Conservation (phyloP, 2,888 invertebrate species). For the Chydorus sphaericus region DNA sequence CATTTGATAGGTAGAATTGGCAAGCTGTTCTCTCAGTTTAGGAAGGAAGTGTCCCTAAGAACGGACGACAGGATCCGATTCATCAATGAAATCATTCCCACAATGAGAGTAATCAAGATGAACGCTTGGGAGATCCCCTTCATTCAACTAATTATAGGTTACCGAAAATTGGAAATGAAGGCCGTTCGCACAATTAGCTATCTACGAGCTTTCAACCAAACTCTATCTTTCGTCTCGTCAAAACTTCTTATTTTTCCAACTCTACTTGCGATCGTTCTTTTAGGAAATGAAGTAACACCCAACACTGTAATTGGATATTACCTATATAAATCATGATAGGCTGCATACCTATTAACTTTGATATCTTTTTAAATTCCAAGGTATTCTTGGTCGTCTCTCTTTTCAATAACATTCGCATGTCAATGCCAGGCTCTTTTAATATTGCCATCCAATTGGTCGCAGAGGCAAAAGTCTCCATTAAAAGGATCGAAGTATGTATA, state of each 20-base stretch:
- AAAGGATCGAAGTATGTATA: too few relatives aligned
- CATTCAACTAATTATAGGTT: constrained; percentile 22
- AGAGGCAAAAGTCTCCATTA: constrained; percentile 60
- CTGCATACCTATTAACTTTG: too few relatives aligned
- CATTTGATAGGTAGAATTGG: constrained; percentile 30
- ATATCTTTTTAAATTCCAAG: too few relatives aligned
- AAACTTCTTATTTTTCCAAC: constrained; percentile 32
- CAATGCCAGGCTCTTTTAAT: constrained; percentile 65
- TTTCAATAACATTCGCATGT: constrained; percentile 57
- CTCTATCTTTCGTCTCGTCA: constrained; percentile 31
- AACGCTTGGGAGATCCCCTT: constrained; percentile 41
- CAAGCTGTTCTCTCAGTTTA: constrained; percentile 26
- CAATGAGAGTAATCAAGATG: constrained; percentile 40
- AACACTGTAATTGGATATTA: constrained; percentile 23
- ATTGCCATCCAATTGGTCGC: constrained; percentile 65
- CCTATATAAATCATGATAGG: too few relatives aligned
- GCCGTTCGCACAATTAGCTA: constrained; percentile 23
- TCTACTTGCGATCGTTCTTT: constrained; percentile 27
- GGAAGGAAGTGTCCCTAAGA: constrained; percentile 31
- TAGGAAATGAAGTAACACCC: constrained; percentile 27
- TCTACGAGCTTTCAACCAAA: constrained; percentile 28
- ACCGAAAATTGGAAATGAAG: constrained; percentile 25
- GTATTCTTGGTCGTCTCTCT: constrained; percentile 81
- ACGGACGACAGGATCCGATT: constrained; percentile 37
- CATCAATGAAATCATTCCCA: constrained; percentile 38